These are phyloP conservation scores for Portevinia maculata DNA, from an alignment of 2,888 invertebrate genomes.

Conservation along the genomic window DNA sequence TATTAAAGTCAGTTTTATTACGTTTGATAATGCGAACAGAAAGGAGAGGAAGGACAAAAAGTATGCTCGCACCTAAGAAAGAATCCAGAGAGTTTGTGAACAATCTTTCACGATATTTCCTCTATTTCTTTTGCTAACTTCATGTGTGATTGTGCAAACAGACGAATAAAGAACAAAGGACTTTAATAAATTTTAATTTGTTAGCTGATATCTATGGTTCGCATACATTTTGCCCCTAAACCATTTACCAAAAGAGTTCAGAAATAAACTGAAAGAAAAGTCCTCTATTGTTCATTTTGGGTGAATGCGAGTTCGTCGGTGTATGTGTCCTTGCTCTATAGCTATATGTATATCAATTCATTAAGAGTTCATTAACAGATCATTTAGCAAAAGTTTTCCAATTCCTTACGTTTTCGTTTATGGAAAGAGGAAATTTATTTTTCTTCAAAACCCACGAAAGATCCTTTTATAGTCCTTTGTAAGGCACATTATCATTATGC, in stretches of 20 bases:
- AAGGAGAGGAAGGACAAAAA: slow-evolving; percentile 3
- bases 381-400: slow-evolving; percentile 67
- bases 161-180: slow-evolving; percentile 60
- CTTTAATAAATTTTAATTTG: slow-evolving; percentile 68
- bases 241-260: slow-evolving; percentile 15
- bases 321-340: slow-evolving; percentile 41
- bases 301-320: slow-evolving; percentile 33
- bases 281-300: slow-evolving; percentile 57
- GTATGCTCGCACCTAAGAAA: not conserved
- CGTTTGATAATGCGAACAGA: not conserved
- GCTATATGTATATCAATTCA: slow-evolving; percentile 64
- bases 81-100: slow-evolving; percentile 14
- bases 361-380: slow-evolving; percentile 67
- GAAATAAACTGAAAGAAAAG: slow-evolving; percentile 39
- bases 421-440: slow-evolving; percentile 29
- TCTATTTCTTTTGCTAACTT: slow-evolving; percentile 20
- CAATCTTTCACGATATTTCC: slow-evolving; percentile 29
- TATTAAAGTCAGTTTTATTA: slow-evolving; percentile 44
- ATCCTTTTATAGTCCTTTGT: slow-evolving; percentile 30
- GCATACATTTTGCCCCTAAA: slow-evolving; percentile 36
- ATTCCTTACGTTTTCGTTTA: slow-evolving; percentile 49
- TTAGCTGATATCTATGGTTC: slow-evolving; percentile 61
- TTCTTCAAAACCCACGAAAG: slow-evolving; percentile 3
- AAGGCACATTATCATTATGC: slow-evolving; percentile 16
- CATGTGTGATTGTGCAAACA: slow-evolving; percentile 54